Evolutionary conservation across 2,797 vertebrate genomes (phyloP).

Genomic region (Remorina albescens): DNA sequence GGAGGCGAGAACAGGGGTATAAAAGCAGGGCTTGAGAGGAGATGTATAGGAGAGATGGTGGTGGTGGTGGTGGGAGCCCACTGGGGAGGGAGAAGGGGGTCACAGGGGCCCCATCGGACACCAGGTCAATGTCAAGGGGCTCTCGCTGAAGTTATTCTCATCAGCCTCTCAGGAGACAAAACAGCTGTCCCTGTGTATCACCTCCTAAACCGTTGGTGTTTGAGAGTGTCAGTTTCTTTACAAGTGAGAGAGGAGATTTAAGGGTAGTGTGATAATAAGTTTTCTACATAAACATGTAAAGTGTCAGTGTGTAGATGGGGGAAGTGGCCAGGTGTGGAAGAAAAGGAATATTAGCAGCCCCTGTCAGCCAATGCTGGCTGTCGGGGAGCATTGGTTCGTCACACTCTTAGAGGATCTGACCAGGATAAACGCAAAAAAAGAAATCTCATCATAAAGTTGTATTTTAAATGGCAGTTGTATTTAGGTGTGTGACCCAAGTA

Average conservation of each 20-base stretch:
- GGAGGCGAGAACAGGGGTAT: conserved; percentile 61
- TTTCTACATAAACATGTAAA: conserved; percentile 46
- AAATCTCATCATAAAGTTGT: conserved; percentile 31
- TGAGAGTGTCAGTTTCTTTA: conserved; percentile 49
- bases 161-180: conserved; percentile 69
- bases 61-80: conserved; percentile 38
- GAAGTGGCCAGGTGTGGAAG: conserved; percentile 60
- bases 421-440: conserved; percentile 14
- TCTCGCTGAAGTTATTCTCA: conserved; percentile 69
- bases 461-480: conserved; percentile 29
- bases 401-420: conserved; percentile 52
- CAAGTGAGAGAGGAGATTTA: conserved; percentile 40
- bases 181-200: conserved; percentile 48
- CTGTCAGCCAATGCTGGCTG: no score
- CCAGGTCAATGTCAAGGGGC: conserved; percentile 83
- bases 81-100: conserved; percentile 52
- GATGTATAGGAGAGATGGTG: conserved; percentile 65
- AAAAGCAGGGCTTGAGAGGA: conserved; percentile 76
- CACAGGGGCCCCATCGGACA: conserved; percentile 64
- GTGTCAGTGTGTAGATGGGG: conserved; percentile 32
- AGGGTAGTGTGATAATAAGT: conserved; percentile 30
- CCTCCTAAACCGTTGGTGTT: conserved; percentile 29
- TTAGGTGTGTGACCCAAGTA: conserved; percentile 23
- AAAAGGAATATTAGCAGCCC: conserved; percentile 60
- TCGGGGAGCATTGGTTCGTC: conserved; percentile 63